phyloP scores from a whole-genome alignment of 1,140 invertebrate genomes.

The Steinernema khuongi region DNA sequence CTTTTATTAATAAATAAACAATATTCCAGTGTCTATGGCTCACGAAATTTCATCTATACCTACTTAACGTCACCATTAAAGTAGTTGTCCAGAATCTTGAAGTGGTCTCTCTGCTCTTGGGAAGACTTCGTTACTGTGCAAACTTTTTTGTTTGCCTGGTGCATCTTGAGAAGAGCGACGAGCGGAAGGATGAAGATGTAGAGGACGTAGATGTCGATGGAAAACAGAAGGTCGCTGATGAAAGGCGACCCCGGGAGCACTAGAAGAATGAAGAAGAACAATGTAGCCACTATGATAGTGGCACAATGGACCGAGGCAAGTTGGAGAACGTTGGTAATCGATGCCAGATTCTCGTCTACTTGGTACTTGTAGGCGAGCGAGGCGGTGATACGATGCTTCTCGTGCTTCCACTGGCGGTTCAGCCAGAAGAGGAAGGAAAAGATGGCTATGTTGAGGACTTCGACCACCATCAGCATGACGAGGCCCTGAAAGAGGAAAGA shows the following conservation, averaged over 20 bases:
- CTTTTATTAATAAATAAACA: too few species aligned
- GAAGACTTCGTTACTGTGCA: not conserved
- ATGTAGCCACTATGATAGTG: not conserved
- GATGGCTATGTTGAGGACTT: not conserved
- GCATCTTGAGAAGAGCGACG: not conserved
- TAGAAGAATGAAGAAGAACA: not conserved
- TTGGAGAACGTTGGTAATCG: not conserved
- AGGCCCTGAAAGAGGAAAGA: not conserved
- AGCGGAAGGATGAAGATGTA: not conserved
- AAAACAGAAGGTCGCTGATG: not conserved
- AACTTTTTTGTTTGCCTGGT: not conserved
- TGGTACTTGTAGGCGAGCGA: not conserved
- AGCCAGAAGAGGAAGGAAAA: not conserved
- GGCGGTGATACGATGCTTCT: not conserved
- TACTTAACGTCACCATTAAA: not conserved
- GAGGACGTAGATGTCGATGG: not conserved
- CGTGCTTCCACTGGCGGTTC: not conserved
- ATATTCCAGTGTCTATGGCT: too few species aligned
- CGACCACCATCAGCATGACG: not conserved
- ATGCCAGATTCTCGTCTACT: not conserved
- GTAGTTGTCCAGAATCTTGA: not conserved
- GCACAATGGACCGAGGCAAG: not conserved
- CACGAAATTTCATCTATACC: too few species aligned
- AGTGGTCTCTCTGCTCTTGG: not conserved
- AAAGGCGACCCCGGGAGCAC: not conserved